A percentile compares a stretch with the other conserved stretches of the same genome.
Conservation (phyloP, 1,140 invertebrate species). For the Drosophila erecta region DNA sequence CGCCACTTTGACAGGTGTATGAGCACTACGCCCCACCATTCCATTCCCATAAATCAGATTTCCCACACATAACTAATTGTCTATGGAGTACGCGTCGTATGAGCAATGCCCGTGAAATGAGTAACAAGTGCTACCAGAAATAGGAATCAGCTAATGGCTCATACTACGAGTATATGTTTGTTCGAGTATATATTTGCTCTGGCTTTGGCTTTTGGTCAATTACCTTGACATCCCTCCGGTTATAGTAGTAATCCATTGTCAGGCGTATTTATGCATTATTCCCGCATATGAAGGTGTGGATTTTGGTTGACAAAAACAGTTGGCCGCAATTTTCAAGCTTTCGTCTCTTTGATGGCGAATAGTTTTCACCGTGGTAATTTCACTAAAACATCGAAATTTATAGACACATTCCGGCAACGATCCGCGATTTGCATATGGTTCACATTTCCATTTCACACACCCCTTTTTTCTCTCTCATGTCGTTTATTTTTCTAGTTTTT, state of each 20-base stretch:
- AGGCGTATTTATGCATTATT: slow-evolving; percentile 51
- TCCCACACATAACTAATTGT: slow-evolving; percentile 21
- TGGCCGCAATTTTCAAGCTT: slow-evolving; percentile 56
- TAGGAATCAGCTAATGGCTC: slow-evolving; percentile 22
- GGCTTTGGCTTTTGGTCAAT: slow-evolving; percentile 21
- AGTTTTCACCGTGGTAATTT: slow-evolving; percentile 73
- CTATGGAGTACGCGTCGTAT: slow-evolving; percentile 29
- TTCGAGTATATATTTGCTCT: slow-evolving; percentile 6
- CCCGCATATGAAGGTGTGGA: slow-evolving; percentile 18
- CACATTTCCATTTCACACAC: slow-evolving; percentile 77
- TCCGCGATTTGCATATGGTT: slow-evolving; percentile 75
- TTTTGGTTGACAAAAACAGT: slow-evolving; percentile 34
- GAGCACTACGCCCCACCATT: slow-evolving; percentile 8
- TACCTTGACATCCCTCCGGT: slow-evolving; percentile 70
- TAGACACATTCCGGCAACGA: slow-evolving; percentile 62
- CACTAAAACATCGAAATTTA: slow-evolving; percentile 76
- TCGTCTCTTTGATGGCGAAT: slow-evolving; percentile 27
- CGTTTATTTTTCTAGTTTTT: slow-evolving; percentile 18
- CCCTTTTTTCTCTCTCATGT: slow-evolving; percentile 62
- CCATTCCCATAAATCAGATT: slow-evolving; percentile 40
- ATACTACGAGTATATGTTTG: background rate
- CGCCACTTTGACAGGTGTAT: slow-evolving; percentile 12
- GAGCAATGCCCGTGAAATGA: slow-evolving; percentile 26
- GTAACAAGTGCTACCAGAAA: slow-evolving; percentile 22
- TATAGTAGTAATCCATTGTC: slow-evolving; percentile 74